Percentiles rank a stretch among this genome's conserved stretches.
Conservation (phyloP, 2,888 invertebrate species). For the Gari tellinella region DNA sequence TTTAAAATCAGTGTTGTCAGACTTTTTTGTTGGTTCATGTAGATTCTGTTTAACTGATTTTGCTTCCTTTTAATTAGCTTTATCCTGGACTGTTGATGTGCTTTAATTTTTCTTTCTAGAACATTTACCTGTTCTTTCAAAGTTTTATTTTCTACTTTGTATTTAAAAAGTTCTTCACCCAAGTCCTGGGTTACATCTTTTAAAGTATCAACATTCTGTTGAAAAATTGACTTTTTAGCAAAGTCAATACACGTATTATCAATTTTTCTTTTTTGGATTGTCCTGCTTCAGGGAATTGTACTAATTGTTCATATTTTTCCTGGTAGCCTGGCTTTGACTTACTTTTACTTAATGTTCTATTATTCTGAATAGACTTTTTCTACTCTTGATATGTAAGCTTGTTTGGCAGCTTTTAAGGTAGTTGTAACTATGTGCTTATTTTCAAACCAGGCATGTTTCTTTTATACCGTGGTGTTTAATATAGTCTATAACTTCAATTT, state of each 20-base stretch:
- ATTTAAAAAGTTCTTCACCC: slow-evolving; percentile 14
- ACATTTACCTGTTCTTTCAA: slow-evolving; percentile 13
- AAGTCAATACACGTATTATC: slow-evolving; percentile 25
- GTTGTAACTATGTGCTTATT: slow-evolving; percentile 19
- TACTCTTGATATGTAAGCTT: slow-evolving; percentile 26
- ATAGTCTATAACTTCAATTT: slow-evolving; percentile 8
- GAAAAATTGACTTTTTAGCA: slow-evolving; percentile 12
- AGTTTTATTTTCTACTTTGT: slow-evolving; percentile 24
- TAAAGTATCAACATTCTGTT: slow-evolving; percentile 14
- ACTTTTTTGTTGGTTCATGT: slow-evolving; percentile 20
- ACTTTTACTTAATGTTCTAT: slow-evolving; percentile 35
- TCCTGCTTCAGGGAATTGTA: slow-evolving; percentile 20
- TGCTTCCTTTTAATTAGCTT: slow-evolving; percentile 25
- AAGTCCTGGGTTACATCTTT: slow-evolving; percentile 21
- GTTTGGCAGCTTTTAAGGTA: slow-evolving; percentile 14
- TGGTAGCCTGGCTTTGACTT: slow-evolving; percentile 22
- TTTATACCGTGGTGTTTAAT: slow-evolving; percentile 4
- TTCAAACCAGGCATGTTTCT: slow-evolving; percentile 24
- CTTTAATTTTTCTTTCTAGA: slow-evolving; percentile 19
- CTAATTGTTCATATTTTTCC: slow-evolving; percentile 10
- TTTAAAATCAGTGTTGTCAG: slow-evolving; percentile 17
- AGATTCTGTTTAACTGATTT: slow-evolving; percentile 10
- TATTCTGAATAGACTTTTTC: slow-evolving; percentile 25
- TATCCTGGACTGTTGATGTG: slow-evolving; percentile 26
- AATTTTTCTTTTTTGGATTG: slow-evolving; percentile 23